Conservation (phyloP, 92 coral and sea anemone genomes). For the Epizoanthus rinbou region DNA sequence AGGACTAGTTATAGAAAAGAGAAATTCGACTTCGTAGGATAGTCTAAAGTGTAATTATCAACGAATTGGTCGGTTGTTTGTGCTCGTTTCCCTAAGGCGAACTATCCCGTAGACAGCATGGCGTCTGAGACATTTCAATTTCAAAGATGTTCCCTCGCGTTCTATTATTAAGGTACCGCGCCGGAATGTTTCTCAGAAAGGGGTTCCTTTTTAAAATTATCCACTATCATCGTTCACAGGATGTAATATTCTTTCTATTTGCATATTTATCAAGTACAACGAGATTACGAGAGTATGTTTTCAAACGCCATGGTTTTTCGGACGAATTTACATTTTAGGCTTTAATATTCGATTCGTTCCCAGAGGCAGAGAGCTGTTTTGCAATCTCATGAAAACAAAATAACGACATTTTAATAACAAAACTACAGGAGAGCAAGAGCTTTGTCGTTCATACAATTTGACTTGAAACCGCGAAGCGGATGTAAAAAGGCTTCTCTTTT, state of each 20-base stretch:
- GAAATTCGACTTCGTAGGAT: background rate
- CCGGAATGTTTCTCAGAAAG: constrained; percentile 40
- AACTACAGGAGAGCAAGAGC: constrained; percentile 26
- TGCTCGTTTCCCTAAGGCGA: constrained; percentile 31
- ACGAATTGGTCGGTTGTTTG: constrained; percentile 31
- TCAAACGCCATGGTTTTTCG: constrained; percentile 19
- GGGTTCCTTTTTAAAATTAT: constrained; percentile 29
- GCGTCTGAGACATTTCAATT: constrained; percentile 42
- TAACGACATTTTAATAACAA: constrained; percentile 40
- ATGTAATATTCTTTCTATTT: constrained; percentile 16
- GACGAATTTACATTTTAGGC: constrained; percentile 34
- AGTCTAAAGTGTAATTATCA: background rate
- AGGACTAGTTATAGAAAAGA: constrained; percentile 13
- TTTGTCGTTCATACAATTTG: constrained; percentile 19
- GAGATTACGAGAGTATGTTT: constrained; percentile 3
- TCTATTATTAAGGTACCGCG: constrained; percentile 38
- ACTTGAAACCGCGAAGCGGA: constrained; percentile 32
- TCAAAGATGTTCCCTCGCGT: constrained; percentile 14
- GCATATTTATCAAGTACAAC: constrained; percentile 30
- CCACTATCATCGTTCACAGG: constrained; percentile 19
- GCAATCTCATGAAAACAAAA: constrained; percentile 38
- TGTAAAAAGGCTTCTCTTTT: background rate
- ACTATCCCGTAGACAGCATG: constrained; percentile 41
- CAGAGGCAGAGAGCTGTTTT: constrained; percentile 1
- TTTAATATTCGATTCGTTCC: constrained; percentile 3